These are phyloP conservation scores for Odontothrips loti DNA, from an alignment of 2,888 invertebrate species.

Conservation along the genomic window DNA sequence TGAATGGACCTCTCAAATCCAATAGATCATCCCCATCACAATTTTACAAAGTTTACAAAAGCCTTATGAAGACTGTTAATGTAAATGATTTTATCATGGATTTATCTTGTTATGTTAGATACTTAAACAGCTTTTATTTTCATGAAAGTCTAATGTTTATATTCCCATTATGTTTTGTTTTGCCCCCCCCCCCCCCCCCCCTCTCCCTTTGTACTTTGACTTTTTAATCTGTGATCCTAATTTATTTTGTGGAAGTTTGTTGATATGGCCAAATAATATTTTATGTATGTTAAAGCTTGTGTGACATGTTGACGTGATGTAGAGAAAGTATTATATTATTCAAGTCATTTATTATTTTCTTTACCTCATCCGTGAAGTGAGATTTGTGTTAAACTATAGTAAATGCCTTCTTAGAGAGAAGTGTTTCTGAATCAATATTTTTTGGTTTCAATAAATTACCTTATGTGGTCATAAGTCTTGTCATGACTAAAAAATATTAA, in stretches of 20 bases:
- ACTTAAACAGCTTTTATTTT: neutral
- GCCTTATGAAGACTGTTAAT: neutral
- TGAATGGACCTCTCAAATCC: no score
- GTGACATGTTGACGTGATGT: neutral
- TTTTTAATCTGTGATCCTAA: constrained; percentile 21
- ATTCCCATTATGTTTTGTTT: neutral
- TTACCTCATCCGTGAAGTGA: no score
- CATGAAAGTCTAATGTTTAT: neutral
- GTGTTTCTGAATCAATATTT: no score
- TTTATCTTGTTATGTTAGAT: neutral
- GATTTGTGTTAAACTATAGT: no score
- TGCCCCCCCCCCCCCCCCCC: no score
- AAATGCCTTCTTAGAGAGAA: no score
- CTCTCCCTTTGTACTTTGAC: constrained; percentile 20
- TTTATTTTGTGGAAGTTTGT: constrained; percentile 2
- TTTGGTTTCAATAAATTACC: no score
- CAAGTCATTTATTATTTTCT: neutral
- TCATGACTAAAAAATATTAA: no score
- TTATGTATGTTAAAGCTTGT: constrained; percentile 3
- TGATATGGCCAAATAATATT: constrained; percentile 20
- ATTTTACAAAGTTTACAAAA: neutral
- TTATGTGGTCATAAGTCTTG: no score
- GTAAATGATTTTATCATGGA: neutral
- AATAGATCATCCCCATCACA: no score
- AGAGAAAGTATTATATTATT: neutral